phyloP scores from a whole-genome alignment of 2,888 invertebrate species.

The Elysia crispata region DNA sequence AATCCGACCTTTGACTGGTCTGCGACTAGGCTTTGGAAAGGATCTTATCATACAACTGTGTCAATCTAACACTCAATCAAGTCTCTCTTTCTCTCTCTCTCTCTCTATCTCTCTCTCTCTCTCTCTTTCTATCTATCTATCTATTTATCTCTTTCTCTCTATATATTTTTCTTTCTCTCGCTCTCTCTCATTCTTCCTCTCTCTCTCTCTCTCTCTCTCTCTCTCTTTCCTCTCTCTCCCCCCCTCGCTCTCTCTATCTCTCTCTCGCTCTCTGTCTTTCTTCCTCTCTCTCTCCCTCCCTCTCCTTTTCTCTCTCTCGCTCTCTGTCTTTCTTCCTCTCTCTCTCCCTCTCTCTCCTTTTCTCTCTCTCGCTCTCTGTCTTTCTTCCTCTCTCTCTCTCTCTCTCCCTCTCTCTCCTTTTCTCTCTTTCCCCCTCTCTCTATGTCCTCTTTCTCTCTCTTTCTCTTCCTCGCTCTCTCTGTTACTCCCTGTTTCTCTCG shows the following conservation, averaged over 20 bases:
- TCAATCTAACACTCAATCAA: no score
- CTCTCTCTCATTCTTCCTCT: no score
- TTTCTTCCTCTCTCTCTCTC: background rate
- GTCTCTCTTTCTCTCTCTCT: no score
- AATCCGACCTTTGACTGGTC: no score
- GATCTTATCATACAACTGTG: no score
- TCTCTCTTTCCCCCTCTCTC: constrained; percentile 3
- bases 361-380: background rate
- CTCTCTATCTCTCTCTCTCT: no score
- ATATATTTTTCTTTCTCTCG: no score
- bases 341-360: background rate
- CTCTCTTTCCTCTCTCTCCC: background rate
- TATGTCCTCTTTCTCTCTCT: constrained; percentile 15
- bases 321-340: constrained; percentile 3
- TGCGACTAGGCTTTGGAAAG: no score
- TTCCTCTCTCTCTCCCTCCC: background rate
- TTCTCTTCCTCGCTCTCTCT: no score
- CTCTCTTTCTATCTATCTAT: background rate
- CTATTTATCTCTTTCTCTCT: no score
- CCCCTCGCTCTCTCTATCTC: background rate
- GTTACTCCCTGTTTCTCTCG: no score
- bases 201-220: background rate
- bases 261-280: background rate
- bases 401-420: background rate
- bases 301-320: background rate